Evolutionary conservation across 2,113 vertebrate genomes (phyloP), one percentile per base, ranked within the genome.

Genomic region (Apeltes quadracus): DNA sequence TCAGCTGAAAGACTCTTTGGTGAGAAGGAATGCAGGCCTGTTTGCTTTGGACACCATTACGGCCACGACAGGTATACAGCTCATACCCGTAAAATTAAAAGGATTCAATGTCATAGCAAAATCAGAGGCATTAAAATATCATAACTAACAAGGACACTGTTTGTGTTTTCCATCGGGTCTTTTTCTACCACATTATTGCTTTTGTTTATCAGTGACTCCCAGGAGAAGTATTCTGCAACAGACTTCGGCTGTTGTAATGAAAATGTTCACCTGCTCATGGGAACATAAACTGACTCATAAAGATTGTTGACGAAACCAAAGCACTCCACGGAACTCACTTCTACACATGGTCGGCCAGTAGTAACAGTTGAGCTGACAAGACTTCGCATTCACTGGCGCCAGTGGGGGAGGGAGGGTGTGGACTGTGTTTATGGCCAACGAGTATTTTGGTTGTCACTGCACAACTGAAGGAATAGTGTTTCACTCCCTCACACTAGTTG

Each of bases 21-120:
- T 69, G 15, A 7, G 0, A 46, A 57, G 57, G 54, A 61, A 64
- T 71, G 72, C 77, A 44, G 44, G 41, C 44, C 54, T 82, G 64
- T 85, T 87, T 87, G 56, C 62, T 74, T 78, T 82, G 73, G 73
- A 76, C n/a, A 13, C 12, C 39, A 50, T 75, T 81, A 79, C 62
- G 54, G 61, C 54, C 23, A 43, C 29, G 56, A 83, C 46, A 79
- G 65, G 67, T 82, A 64, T 48, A 74, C 43, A 82, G 6, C 57
- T 76, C 65, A 61, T 79, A 66, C 69, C 54, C 41, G 58, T 64
- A 18, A 68, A 76, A 34, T 34, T 39, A 27, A 29, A 36, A 61
- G 20, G 25, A 61, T 29, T 61, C 38, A 0, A 48, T 43, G 62
- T 76, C 76, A 48, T 20, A 53, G 15, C 5, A 25, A 3, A 77